These are phyloP conservation scores for Gonioctena quinquepunctata DNA, from an alignment of 1,140 invertebrate genomes.

Conservation along the genomic window DNA sequence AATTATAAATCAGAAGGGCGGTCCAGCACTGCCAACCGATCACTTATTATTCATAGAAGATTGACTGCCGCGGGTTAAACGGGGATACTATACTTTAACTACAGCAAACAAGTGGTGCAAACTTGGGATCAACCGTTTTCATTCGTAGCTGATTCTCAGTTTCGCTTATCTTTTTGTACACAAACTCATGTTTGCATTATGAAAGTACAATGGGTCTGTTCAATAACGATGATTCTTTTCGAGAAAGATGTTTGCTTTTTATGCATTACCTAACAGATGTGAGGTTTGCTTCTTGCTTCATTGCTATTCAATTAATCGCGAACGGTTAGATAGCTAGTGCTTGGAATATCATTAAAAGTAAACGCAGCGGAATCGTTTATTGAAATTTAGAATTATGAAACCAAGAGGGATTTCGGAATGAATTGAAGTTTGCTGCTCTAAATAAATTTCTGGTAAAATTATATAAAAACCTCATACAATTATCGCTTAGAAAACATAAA, in stretches of 20 bases:
- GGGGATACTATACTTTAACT: background rate
- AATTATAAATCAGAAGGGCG: background rate
- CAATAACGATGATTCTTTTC: background rate
- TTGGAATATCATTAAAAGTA: too few relatives aligned
- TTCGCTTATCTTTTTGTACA: background rate
- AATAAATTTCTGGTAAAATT: too few relatives aligned
- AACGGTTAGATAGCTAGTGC: too few relatives aligned
- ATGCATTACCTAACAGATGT: conserved; percentile 1
- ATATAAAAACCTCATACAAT: too few relatives aligned
- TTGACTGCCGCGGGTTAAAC: background rate
- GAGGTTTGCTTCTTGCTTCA: background rate
- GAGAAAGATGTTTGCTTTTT: background rate
- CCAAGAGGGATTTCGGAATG: too few relatives aligned
- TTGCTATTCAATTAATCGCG: background rate
- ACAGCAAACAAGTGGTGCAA: background rate
- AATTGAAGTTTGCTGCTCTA: too few relatives aligned
- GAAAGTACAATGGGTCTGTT: conserved; percentile 1
- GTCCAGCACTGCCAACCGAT: background rate
- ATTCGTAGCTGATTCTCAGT: background rate
- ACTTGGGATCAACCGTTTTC: background rate
- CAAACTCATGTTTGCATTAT: background rate
- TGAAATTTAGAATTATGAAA: too few relatives aligned
- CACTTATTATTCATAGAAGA: conserved; percentile 6
- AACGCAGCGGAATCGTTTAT: too few relatives aligned
- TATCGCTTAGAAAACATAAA: too few relatives aligned